Percentiles rank a stretch among this genome's conserved stretches.
Conservation (phyloP, 37 sponge, comb jelly and placozoan species). For the Ianthella basta region DNA sequence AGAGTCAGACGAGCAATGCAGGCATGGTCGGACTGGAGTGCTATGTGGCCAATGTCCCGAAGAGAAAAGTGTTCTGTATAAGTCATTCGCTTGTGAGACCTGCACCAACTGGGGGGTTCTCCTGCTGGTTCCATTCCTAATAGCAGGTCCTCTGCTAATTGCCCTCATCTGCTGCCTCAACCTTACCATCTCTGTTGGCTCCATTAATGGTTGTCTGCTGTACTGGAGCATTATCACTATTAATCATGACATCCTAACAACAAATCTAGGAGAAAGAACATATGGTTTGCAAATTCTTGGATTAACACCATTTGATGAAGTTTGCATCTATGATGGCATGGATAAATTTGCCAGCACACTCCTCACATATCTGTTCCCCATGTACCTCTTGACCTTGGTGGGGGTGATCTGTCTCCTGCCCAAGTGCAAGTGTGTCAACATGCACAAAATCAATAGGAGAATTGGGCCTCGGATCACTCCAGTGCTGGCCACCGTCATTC, state of each 20-base stretch:
- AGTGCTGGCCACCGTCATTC: slow-evolving; percentile 39
- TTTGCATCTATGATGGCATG: slow-evolving; percentile 46
- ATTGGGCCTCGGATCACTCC: slow-evolving; percentile 36
- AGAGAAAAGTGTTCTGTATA: slow-evolving; percentile 28
- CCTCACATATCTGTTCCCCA: slow-evolving; percentile 41
- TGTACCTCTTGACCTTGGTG: slow-evolving; percentile 39
- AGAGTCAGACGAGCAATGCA: slow-evolving; percentile 42
- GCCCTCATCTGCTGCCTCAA: slow-evolving; percentile 17
- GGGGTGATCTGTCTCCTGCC: slow-evolving; percentile 10
- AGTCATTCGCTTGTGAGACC: slow-evolving; percentile 10
- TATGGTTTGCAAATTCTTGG: slow-evolving; percentile 12
- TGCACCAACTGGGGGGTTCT: slow-evolving; percentile 32
- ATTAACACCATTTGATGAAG: slow-evolving; percentile 17
- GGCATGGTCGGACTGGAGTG: slow-evolving; percentile 30
- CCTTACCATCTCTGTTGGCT: slow-evolving; percentile 40
- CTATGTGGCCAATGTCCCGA: slow-evolving; percentile 49
- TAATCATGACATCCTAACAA: neutral
- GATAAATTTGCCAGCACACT: slow-evolving; percentile 32
- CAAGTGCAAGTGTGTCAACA: slow-evolving; percentile 10
- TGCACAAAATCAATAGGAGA: neutral
- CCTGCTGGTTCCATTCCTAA: slow-evolving; percentile 26
- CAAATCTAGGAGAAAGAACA: neutral
- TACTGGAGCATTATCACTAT: slow-evolving; percentile 43
- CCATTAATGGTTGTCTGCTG: slow-evolving; percentile 43
- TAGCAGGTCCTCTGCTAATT: slow-evolving; percentile 36